Evolutionary conservation across 1,140 invertebrate genomes (phyloP), one percentile per base, ranked within the genome.

Genomic region (Drosophila lacertosa): DNA sequence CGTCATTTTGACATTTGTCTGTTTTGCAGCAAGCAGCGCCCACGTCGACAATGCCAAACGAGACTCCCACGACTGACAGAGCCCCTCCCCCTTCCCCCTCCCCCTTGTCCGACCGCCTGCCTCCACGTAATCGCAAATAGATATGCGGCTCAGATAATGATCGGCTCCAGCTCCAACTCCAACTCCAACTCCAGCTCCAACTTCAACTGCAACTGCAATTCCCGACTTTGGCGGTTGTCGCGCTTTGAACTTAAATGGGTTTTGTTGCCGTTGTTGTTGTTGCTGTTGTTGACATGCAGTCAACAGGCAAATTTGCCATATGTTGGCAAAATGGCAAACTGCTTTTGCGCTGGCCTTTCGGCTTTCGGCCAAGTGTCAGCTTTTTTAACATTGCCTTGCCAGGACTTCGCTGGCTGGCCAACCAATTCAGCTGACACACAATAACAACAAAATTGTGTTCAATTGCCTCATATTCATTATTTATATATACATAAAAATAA

Each of bases 1-100:
- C 82, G 77, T 89, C 82, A 88, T 76, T 89, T 88, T 88, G 82
- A 88, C 77, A 88, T 88, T 88, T 88, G 77, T 73, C 81, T 84
- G 82, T 59, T 74, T 79, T n/a, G n/a, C n/a, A n/a, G n/a, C n/a
- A n/a, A n/a, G 62, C 76, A 80, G 80, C 81, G 82, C 77, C 82
- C 82, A 84, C 81, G 65, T 81, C 81, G 76, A 22, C 32, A 20
- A 22, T 55, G 71, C 71, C 75, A 65, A 48, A 29, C 37, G 3
- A 35, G 51, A 84, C 81, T 80, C 80, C 80, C 80, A 86, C 79
- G 80, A 83, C 32, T 75, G 48, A 45, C 62, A 35, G 11, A 45
- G 24, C 10, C 45, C 32, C 26, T 7, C 6, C 26, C 26, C 26
- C 26, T 1, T 7, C 26, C 24, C 24, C 24, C 4, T n/a, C n/a